Evolutionary conservation across 2,113 vertebrate genomes (phyloP), one percentile per base, ranked within the genome.

Genomic region (Corydoras sp.): DNA sequence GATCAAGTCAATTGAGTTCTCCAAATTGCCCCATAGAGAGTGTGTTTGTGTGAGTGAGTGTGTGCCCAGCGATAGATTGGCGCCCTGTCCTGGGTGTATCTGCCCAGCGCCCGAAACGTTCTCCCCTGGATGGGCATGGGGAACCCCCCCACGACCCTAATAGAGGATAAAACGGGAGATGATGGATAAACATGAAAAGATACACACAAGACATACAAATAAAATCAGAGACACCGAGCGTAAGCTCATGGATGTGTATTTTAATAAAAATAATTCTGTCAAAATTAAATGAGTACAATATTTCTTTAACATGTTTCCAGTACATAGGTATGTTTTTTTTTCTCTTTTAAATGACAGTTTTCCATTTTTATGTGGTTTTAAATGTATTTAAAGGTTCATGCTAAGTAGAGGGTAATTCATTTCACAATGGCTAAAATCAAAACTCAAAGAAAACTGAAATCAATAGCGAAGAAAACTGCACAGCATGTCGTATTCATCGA

Each of bases 221-320:
- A 67, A 81, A 29, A 77, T 62, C 51, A 53, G 77, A 58, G 31
- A 74, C 67, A 79, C 56, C 64, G 49, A 58, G 71, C 6, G 72
- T 86, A 86, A 90, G 90, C 91, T 91, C 92, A 94, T 92, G 91
- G 91, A 93, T 92, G 93, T 93, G 87, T 93, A 95, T 96, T 97
- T 97, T 96, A 98, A 96, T 97, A 97, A 97, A 97, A 97, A 97
- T 97, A 96, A 94, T 93, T 96, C 92, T 96, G 93, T 95, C 93
- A 93, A 93, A 96, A 95, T 95, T 94, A 94, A 96, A 95, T 91
- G 92, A 94, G 93, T 86, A 91, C 89, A 90, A 89, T 91, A 88
- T 90, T 88, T 91, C 87, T 93, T 92, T 91, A 93, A 90, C 87
- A 89, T 92, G 89, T 94, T 94, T 94, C 92, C 92, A 93, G 91